Conservation (phyloP, 2,888 invertebrate species). For the Sinopyrophorus schimmeli region DNA sequence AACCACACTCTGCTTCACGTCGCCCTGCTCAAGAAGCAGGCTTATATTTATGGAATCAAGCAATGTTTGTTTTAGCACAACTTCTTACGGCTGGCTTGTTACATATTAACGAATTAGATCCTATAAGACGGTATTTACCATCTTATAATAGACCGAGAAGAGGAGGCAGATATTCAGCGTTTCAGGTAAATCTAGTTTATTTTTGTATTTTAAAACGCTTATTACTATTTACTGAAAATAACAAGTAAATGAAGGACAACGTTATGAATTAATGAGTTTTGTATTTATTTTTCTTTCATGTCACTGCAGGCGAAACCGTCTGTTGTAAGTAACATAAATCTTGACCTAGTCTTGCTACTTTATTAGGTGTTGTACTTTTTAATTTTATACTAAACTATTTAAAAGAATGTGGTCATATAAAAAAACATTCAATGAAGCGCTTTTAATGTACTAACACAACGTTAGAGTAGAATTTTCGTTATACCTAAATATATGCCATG, state of each 20-base stretch:
- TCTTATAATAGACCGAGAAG: slow-evolving; percentile 92
- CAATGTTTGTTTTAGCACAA: slow-evolving; percentile 92
- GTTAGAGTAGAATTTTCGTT: too few species aligned
- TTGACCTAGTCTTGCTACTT: too few species aligned
- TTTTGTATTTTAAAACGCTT: background rate
- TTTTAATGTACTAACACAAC: too few species aligned
- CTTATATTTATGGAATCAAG: slow-evolving; percentile 93
- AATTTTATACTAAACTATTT: too few species aligned
- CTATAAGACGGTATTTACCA: slow-evolving; percentile 91
- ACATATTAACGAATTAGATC: slow-evolving; percentile 94
- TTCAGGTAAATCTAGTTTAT: slow-evolving; percentile 71
- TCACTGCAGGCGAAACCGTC: slow-evolving; percentile 61
- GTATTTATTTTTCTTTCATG: slow-evolving; percentile 34
- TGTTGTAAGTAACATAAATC: slow-evolving; percentile 60
- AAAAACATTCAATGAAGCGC: too few species aligned
- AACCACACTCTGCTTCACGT: slow-evolving; percentile 59
- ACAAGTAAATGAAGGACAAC: too few species aligned
- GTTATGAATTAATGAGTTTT: slow-evolving; percentile 15
- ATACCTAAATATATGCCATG: too few species aligned
- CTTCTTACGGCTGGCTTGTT: slow-evolving; percentile 85
- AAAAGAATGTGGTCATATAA: too few species aligned
- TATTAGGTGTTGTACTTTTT: too few species aligned
- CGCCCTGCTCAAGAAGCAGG: slow-evolving; percentile 59
- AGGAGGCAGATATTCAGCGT: slow-evolving; percentile 93
- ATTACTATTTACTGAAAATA: background rate